Percentiles rank a stretch among this genome's conserved stretches.
Evolutionary conservation across 2,113 vertebrate species (phyloP).

Genomic region (Prunella himalayana): DNA sequence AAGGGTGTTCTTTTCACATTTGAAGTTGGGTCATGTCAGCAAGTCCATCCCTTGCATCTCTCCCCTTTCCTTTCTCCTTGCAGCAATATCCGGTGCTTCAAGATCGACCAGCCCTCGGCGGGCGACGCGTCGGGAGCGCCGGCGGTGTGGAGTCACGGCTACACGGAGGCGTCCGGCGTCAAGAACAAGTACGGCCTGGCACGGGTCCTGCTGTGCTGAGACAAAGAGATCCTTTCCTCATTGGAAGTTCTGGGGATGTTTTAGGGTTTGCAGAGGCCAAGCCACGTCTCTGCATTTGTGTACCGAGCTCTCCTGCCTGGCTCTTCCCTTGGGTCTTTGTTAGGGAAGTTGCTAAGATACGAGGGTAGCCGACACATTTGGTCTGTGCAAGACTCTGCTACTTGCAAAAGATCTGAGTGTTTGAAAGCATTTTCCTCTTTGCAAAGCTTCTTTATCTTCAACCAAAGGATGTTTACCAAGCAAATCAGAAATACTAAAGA

Average conservation of each 20-base stretch:
- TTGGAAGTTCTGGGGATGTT: neutral
- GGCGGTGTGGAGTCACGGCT: slow-evolving; percentile 96
- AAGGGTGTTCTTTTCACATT: neutral
- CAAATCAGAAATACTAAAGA: slow-evolving; percentile 1
- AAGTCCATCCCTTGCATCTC: neutral
- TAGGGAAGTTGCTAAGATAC: slow-evolving; percentile 67
- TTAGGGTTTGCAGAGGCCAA: neutral
- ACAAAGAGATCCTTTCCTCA: neutral
- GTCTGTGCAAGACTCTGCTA: neutral
- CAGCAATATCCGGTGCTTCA: slow-evolving; percentile 98
- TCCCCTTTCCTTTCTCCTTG: slow-evolving; percentile 1
- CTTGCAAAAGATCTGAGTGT: slow-evolving; percentile 35
- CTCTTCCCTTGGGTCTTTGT: slow-evolving; percentile 21
- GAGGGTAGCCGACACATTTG: slow-evolving; percentile 14
- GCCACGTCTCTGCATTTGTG: neutral
- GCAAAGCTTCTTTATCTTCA: slow-evolving; percentile 62
- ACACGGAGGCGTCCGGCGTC: slow-evolving; percentile 91
- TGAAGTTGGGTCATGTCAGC: neutral
- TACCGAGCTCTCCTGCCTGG: neutral
- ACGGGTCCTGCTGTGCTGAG: neutral
- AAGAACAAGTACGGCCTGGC: slow-evolving; percentile 90
- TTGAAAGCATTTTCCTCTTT: slow-evolving; percentile 52
- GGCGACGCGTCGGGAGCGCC: slow-evolving; percentile 87
- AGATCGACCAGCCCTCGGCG: slow-evolving; percentile 88
- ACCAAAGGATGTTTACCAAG: slow-evolving; percentile 55